Conservation (phyloP, 2,888 invertebrate genomes). For the Campoletis raptor region DNA sequence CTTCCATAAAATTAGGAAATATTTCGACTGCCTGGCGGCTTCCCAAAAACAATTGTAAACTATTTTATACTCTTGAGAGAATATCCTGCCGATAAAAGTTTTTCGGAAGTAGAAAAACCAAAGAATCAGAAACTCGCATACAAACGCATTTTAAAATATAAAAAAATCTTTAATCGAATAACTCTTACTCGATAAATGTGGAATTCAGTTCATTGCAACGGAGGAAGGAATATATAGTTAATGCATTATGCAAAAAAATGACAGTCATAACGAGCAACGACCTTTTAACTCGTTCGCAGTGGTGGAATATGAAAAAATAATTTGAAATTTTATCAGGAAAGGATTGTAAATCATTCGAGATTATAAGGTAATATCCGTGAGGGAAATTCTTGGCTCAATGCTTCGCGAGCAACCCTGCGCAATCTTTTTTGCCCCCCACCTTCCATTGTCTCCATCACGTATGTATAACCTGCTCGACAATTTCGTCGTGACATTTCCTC, state of each 20-base stretch:
- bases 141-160: too few species aligned
- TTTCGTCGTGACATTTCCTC: constrained; percentile 14
- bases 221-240: neutral
- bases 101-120: too few species aligned
- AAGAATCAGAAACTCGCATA: too few species aligned
- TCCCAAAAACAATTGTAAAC: too few species aligned
- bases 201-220: neutral
- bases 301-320: constrained; percentile 7
- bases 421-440: neutral
- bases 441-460: neutral
- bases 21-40: too few species aligned
- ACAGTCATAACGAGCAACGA: neutral
- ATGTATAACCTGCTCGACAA: constrained; percentile 1
- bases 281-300: neutral
- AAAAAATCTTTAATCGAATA: neutral
- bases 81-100: too few species aligned
- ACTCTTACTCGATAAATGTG: neutral
- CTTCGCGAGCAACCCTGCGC: neutral
- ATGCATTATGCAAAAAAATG: neutral
- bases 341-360: constrained; percentile 6
- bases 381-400: neutral
- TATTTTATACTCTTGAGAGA: too few species aligned
- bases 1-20: too few species aligned
- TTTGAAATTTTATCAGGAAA: neutral
- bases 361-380: neutral